Evolutionary conservation across 2,113 vertebrate species (phyloP).

Genomic region (Chrysemys picta): DNA sequence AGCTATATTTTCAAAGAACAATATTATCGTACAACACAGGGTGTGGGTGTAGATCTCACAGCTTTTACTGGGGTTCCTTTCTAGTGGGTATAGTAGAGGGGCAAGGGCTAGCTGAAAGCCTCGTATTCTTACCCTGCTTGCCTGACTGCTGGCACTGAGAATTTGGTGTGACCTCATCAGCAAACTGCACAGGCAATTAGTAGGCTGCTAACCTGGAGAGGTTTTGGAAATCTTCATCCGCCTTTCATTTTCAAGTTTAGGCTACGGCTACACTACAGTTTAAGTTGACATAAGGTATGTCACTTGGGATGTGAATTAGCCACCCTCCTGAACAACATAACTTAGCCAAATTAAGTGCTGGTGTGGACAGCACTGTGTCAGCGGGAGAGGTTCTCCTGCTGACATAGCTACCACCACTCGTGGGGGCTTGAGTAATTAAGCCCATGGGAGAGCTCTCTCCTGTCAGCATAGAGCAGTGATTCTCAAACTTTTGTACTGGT

Average conservation of each 20-base stretch:
- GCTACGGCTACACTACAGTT: neutral
- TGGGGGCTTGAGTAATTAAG: neutral
- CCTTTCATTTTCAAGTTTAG: neutral
- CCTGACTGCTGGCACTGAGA: neutral
- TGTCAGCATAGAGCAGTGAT: neutral
- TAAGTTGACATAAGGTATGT: neutral
- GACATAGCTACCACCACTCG: neutral
- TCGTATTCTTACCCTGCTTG: neutral
- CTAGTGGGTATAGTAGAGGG: neutral
- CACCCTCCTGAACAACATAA: neutral
- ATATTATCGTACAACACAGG: neutral
- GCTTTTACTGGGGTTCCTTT: neutral
- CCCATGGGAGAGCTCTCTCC: neutral
- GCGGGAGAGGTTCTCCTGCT: neutral
- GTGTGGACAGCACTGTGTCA: neutral
- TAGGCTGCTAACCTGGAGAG: neutral
- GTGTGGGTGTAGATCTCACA: neutral
- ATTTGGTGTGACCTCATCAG: neutral
- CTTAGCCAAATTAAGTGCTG: neutral
- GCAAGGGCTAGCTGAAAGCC: neutral
- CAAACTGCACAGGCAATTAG: neutral
- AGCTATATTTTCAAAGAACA: neutral
- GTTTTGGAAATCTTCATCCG: rapidly evolving
- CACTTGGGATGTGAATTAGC: neutral
- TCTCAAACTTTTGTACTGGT: no score